Base-by-base conservation (phyloP, 2,797 vertebrate species). In the Cuniculus paca region DNA sequence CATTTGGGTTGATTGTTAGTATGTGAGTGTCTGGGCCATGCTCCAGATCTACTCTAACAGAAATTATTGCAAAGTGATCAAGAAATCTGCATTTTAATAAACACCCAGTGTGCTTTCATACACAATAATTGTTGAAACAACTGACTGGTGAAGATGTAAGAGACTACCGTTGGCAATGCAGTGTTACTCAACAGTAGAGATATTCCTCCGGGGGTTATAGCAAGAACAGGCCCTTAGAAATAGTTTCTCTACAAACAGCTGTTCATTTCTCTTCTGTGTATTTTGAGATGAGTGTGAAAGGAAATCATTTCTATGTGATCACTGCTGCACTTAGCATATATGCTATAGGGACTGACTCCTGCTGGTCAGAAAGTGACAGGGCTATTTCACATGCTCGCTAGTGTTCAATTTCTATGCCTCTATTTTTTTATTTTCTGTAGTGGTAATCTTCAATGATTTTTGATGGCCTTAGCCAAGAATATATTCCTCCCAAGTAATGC, bases 1-100 rank as follows among this genome's bases (percentile, higher is more conserved):
- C 45, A 60, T 83, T 54, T 81, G 34, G 26, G 19, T 65, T 48
- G 63, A 54, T 54, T 81, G 58, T 31, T 80, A 80, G 58, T 70
- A 48, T 31, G 10, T 13, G 19, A 26, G 63, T 78, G 13, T 1
- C 28, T 85, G 50, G 45, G 45, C 14, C 39, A 6, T 12, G 13
- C 42, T 93, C 65, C 86, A 94, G 75, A 42, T 82, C 26, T 58
- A 31, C 26, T 87, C 0, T 70, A 45, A 94, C 20, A 87, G 52
- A 81, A 60, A 88, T 80, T 92, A 58, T 78, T 88, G n/a, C 34
- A 74, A 24, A 81, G 42, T 81, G 6, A n/a, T 39, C 56, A 26
- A 60, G 65, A 45, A 90, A 79, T 90, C 72, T 93, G 13, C 52
- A 61, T 91, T 94, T 86, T 63, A 80, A 83, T 96, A 90, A 75